Evolutionary conservation across 2,888 invertebrate genomes (phyloP).

Genomic region (Leptura quadrifasciata): DNA sequence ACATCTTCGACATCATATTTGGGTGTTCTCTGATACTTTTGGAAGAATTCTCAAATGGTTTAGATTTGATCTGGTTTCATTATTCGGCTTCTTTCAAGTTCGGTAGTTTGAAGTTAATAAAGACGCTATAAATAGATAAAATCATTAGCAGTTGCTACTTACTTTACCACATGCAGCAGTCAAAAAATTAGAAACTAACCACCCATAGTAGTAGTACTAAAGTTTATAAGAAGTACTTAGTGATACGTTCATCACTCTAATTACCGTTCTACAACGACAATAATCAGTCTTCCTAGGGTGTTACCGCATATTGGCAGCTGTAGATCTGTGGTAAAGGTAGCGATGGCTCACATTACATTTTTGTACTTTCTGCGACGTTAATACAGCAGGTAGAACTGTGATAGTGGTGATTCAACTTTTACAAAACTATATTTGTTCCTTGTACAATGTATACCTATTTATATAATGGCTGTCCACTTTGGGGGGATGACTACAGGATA

Average conservation of each 20-base stretch:
- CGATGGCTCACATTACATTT: no score
- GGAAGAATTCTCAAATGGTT: no score
- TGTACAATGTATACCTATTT: background rate
- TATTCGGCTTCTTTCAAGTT: no score
- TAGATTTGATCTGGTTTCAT: no score
- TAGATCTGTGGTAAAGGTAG: background rate
- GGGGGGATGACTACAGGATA: background rate
- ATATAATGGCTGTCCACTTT: constrained; percentile 25
- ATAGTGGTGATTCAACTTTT: constrained; percentile 18
- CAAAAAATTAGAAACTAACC: no score
- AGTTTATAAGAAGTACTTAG: background rate
- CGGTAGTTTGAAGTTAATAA: no score
- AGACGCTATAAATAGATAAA: no score
- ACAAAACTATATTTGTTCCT: background rate
- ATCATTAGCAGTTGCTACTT: no score
- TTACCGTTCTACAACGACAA: background rate
- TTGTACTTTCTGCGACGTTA: background rate
- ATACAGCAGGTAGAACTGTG: background rate
- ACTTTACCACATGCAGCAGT: no score
- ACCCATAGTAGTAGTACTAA: background rate
- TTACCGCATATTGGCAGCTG: background rate
- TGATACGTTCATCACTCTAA: background rate
- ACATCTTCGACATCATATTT: no score
- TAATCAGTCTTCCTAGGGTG: background rate
- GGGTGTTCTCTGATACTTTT: no score